phyloP scores from a whole-genome alignment of 2,113 vertebrate genomes.

The Zosterops pallidus region DNA sequence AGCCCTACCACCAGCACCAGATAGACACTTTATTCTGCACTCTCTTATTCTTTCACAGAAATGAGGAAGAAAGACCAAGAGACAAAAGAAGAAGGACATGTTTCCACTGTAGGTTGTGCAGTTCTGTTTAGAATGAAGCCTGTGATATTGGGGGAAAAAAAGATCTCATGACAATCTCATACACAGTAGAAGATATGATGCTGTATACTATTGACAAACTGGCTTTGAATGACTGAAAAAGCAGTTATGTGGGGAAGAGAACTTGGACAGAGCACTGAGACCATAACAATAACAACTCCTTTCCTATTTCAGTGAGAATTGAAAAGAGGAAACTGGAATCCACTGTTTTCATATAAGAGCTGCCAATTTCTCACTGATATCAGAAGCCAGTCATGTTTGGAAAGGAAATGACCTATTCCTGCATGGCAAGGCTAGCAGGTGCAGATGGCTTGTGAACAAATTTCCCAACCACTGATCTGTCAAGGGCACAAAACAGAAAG shows the following conservation, averaged over 20 bases:
- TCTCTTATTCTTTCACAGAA: neutral
- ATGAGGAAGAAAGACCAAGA: neutral
- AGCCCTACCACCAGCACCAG: neutral
- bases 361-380: constrained; percentile 19
- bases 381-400: constrained; percentile 16
- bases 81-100: neutral
- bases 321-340: constrained; percentile 15
- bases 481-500: constrained; percentile 25
- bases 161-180: fast-evolving
- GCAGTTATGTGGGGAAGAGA: neutral
- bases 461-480: neutral
- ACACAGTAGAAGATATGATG: neutral
- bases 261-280: neutral
- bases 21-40: neutral
- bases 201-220: neutral
- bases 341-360: neutral
- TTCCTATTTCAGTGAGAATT: constrained; percentile 8
- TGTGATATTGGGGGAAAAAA: neutral
- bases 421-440: neutral
- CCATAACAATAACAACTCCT: constrained; percentile 9
- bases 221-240: neutral
- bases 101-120: neutral
- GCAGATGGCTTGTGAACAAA: neutral
- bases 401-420: neutral
- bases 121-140: neutral